Evolutionary conservation across 2,797 vertebrate genomes (phyloP), one percentile per base, ranked within the genome.

Genomic region (Squalus acanthias): DNA sequence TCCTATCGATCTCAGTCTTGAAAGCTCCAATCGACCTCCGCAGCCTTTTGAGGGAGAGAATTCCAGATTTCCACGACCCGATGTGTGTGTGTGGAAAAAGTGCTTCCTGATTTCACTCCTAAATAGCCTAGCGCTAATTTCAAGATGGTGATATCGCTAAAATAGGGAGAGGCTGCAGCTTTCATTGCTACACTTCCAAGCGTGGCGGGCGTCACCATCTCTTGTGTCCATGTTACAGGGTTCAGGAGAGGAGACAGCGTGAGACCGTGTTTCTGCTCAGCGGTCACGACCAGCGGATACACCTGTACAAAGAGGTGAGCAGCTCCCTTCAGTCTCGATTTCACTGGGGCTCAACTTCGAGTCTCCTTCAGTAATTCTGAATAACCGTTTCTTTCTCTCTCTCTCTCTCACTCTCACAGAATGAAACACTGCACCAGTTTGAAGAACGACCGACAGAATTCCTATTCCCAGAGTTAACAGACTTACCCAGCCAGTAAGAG

Each of bases 261-360:
- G 99, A 99, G 97, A 99, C 98, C 0, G 98, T 99, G 92, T 99
- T 99, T 96, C 98, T 99, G 96, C 98, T 99, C 96, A 99, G 99
- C 0, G 99, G 99, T 15, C 98, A 99, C 0, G 98, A 99, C 97
- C 98, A 98, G 24, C 98, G 98, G 96, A 98, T 99, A 96, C 99
- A 99, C 97, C 98, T 99, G 60, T 99, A 99, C 97, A 99, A 98
- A 97, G 99, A 99, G 98, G 98, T 98, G 87, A 98, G 97, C 17
- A 0, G 10, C 0, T 29, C 3, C 39, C 20, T 12, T 53, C 24
- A 53, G 50, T 33, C 1, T 65, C 6, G 7, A 17, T 39, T 20
- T 53, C 2, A 6, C n/a, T 0, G 13, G 39, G 0, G 3, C 9
- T 0, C 13, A 0, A 57, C 10, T 9, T 60, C 2, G 3, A 8